These are phyloP conservation scores for Urocyon cinereoargenteus DNA, from an alignment of 2,797 vertebrate species.

Conservation along the genomic window DNA sequence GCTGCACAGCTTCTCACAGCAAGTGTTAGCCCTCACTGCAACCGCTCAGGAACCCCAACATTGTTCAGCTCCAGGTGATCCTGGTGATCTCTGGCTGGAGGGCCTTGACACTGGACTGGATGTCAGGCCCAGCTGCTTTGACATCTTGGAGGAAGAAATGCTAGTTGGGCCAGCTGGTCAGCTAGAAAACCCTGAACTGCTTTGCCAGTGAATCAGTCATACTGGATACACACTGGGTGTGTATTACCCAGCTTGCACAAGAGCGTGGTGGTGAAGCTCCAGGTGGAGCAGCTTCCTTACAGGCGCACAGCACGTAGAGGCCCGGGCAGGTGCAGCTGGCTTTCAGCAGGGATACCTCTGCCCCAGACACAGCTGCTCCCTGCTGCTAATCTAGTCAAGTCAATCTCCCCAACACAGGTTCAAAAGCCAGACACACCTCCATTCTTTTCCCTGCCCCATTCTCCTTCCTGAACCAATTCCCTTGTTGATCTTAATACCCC, in stretches of 20 bases:
- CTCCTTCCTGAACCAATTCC: neutral
- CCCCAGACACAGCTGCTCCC: neutral
- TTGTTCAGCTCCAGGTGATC: neutral
- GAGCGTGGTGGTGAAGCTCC: neutral
- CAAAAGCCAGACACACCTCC: neutral
- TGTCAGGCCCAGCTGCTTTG: neutral
- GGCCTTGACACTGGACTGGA: neutral
- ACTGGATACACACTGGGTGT: neutral
- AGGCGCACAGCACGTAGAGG: neutral
- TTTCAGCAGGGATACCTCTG: neutral
- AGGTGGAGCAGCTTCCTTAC: neutral
- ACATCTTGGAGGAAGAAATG: neutral
- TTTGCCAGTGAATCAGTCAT: neutral
- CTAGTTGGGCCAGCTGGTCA: neutral
- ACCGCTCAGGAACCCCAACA: neutral
- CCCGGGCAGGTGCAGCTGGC: neutral
- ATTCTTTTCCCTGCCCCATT: neutral
- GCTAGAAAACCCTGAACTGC: neutral
- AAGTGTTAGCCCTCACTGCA: neutral
- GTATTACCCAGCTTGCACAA: neutral
- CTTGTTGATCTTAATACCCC: neutral
- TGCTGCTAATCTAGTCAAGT: neutral
- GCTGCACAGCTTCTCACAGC: accelerated
- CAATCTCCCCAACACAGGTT: neutral
- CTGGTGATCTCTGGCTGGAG: neutral